Percentiles rank a stretch among this genome's conserved stretches.
Evolutionary conservation across 2,888 invertebrate species (phyloP).

Genomic region (Heliconius sara): DNA sequence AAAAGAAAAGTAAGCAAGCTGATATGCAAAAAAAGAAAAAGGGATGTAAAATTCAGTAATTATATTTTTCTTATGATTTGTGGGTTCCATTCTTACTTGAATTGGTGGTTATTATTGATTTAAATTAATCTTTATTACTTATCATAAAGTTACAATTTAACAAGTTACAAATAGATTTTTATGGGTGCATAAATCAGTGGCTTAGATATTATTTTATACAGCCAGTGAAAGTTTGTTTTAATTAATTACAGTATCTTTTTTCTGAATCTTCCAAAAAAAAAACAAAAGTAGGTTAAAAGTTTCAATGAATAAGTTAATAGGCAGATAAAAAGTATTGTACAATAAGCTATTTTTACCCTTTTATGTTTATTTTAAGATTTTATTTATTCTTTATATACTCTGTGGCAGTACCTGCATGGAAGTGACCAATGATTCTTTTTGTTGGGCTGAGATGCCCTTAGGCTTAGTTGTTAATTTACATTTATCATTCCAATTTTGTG

Average conservation of each 20-base stretch:
- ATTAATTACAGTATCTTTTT: slow-evolving; percentile 9
- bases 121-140: slow-evolving; percentile 13
- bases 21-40: slow-evolving; percentile 73
- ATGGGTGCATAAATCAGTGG: slow-evolving; percentile 22
- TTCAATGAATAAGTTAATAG: slow-evolving; percentile 12
- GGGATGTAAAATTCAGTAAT: slow-evolving; percentile 78
- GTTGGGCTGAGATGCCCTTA: slow-evolving; percentile 44
- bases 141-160: slow-evolving; percentile 24
- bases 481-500: slow-evolving; percentile 62
- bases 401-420: slow-evolving; percentile 70
- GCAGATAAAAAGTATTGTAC: slow-evolving; percentile 11
- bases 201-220: slow-evolving; percentile 20
- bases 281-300: slow-evolving; percentile 3
- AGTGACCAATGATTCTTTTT: slow-evolving; percentile 75
- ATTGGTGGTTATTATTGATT: slow-evolving; percentile 1
- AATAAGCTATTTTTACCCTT: slow-evolving; percentile 17
- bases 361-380: slow-evolving; percentile 39
- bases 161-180: slow-evolving; percentile 18
- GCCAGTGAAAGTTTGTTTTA: slow-evolving; percentile 21
- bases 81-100: neutral
- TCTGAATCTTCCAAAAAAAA: slow-evolving; percentile 15
- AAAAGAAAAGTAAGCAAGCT: slow-evolving; percentile 75
- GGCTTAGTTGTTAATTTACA: slow-evolving; percentile 38
- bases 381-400: slow-evolving; percentile 51
- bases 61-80: slow-evolving; percentile 4